A percentile compares a stretch with the other conserved stretches of the same genome.
These are phyloP conservation scores for Idaea aversata DNA, from an alignment of 2,888 invertebrate genomes.

Conservation along the genomic window DNA sequence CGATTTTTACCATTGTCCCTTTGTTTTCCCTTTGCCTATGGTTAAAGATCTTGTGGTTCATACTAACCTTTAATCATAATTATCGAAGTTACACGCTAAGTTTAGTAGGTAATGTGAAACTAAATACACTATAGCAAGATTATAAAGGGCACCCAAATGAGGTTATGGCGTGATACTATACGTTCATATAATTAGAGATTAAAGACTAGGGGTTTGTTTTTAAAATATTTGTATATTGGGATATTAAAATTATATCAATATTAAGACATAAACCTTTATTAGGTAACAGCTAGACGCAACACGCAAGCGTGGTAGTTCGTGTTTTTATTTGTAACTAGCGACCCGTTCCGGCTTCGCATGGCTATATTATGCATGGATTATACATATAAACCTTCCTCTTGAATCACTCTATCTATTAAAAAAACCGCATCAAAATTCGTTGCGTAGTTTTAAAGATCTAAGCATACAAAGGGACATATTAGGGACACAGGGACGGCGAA, in stretches of 20 bases:
- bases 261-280: constrained; percentile 5
- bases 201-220: constrained; percentile 41
- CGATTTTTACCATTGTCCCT: no score
- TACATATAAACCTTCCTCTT: no score
- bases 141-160: constrained; percentile 62
- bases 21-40: background rate
- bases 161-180: constrained; percentile 69
- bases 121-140: constrained; percentile 63
- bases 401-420: no score
- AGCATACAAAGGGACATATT: no score
- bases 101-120: constrained; percentile 60
- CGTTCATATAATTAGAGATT: constrained; percentile 54
- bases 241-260: constrained; percentile 9
- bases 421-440: no score
- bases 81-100: constrained; percentile 49
- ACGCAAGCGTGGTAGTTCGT: constrained; percentile 5
- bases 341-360: no score
- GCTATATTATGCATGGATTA: no score
- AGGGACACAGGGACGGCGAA: no score
- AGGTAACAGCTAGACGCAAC: background rate
- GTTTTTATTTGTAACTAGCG: constrained; percentile 2
- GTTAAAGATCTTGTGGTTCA: constrained; percentile 33
- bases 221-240: constrained; percentile 35
- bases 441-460: no score
- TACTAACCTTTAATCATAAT: constrained; percentile 54